These are phyloP conservation scores for Parthenolecanium corni DNA, from an alignment of 2,888 invertebrate genomes.

Conservation along the genomic window DNA sequence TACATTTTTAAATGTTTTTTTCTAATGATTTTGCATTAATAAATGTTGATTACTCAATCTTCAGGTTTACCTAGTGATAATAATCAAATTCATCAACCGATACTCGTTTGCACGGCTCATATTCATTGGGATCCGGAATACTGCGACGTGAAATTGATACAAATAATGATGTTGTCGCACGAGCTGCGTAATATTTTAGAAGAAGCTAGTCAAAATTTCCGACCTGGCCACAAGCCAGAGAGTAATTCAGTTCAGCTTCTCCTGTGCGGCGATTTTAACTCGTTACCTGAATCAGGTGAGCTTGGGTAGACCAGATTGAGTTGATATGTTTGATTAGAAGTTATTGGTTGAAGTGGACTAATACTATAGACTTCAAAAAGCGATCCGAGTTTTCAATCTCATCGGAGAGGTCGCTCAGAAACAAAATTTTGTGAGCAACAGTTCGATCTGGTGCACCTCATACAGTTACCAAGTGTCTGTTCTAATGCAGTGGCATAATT, in stretches of 20 bases:
- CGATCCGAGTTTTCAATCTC: too few relatives aligned
- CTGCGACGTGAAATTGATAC: constrained; percentile 97
- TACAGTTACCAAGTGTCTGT: too few relatives aligned
- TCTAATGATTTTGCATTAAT: constrained; percentile 6
- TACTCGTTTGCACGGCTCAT: constrained; percentile 95
- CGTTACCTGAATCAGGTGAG: constrained; percentile 83
- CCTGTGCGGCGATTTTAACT: constrained; percentile 97
- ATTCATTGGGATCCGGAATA: constrained; percentile 99
- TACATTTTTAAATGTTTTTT: too few relatives aligned
- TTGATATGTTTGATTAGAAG: neutral
- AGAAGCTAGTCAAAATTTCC: constrained; percentile 68
- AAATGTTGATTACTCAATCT: too few relatives aligned
- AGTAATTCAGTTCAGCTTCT: constrained; percentile 76
- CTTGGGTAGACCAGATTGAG: neutral
- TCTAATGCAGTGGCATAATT: too few relatives aligned
- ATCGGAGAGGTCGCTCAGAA: too few relatives aligned
- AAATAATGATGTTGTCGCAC: constrained; percentile 99
- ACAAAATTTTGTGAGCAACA: too few relatives aligned
- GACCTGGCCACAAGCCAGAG: constrained; percentile 59
- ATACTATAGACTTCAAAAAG: too few relatives aligned
- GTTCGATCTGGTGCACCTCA: too few relatives aligned
- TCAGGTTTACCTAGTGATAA: constrained; percentile 60
- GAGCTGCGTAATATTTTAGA: constrained; percentile 81
- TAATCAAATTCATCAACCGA: constrained; percentile 64
- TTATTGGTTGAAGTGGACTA: neutral